A percentile compares a stretch with the other conserved stretches of the same genome.
Conservation (phyloP, 1,140 invertebrate genomes). For the Trachelipus rathkii region DNA sequence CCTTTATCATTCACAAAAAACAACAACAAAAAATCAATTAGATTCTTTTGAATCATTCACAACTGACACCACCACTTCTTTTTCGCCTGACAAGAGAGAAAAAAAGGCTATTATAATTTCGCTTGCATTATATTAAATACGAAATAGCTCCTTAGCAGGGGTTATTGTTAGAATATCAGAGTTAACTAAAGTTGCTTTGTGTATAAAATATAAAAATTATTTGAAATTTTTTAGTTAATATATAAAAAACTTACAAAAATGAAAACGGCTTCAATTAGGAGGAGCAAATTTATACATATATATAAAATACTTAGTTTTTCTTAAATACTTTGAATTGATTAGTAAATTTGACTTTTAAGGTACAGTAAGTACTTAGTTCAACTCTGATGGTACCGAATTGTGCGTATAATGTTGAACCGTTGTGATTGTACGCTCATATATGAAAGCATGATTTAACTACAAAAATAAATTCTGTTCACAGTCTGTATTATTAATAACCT, state of each 20-base stretch:
- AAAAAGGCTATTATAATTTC: neutral
- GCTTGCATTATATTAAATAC: constrained; percentile 5
- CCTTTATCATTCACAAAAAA: no score
- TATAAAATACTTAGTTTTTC: no score
- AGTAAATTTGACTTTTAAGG: no score
- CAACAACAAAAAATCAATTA: no score
- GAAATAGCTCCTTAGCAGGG: neutral
- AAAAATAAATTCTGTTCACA: constrained; percentile 9
- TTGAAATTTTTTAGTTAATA: no score
- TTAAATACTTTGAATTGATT: no score
- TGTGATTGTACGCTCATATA: constrained; percentile 6
- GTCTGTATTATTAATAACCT: neutral
- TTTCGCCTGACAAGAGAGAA: neutral
- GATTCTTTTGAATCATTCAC: no score
- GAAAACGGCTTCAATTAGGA: no score
- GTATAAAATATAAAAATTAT: neutral
- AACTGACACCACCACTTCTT: neutral
- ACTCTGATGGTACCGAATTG: neutral
- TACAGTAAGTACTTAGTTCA: neutral
- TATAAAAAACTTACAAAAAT: no score
- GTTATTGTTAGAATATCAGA: constrained; percentile 5
- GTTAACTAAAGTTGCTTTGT: constrained; percentile 1
- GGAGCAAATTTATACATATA: no score
- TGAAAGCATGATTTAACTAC: constrained; percentile 6
- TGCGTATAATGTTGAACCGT: constrained; percentile 5